Evolutionary conservation across 1,140 invertebrate species (phyloP), one percentile per base, ranked within the genome.

Genomic region (Drosophila pallidifrons): DNA sequence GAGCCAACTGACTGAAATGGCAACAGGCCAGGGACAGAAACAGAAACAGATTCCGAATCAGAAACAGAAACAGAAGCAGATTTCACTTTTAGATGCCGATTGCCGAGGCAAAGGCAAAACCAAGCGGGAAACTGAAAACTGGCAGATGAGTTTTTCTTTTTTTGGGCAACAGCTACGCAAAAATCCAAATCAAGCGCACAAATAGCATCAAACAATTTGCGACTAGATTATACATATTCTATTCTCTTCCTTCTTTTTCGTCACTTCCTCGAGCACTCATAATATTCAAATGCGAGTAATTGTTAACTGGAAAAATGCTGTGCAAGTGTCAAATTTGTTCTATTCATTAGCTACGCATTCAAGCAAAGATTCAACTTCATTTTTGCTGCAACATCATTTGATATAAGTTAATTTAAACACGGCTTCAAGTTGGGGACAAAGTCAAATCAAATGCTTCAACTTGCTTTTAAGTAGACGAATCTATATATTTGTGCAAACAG

Each of bases 141-240:
- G 51, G n/a, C 0, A n/a, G 3, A 25, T 3, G 20, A 25, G 20
- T 25, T 25, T 25, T 25, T 25, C 3, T 3, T 25, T 25, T 25
- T 25, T 16, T 52, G 25, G 20, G 28, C 25, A 59, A 41, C 5
- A 10, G 51, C 32, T 38, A 49, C 20, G 5, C 20, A 5, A 35
- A 35, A 58, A 47, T 65, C 65, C 51, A 68, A 72, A 76, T 81
- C 66, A 81, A 81, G 75, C 63, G 58, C 41, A 57, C 51, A 82
- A 82, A 82, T 81, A 78, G 54, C 79, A 82, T 78, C 75, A 77
- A 81, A 77, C 69, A 82, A 82, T 82, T 82, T 82, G 51, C 0
- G 41, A 47, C 66, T 75, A 73, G 64, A 55, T 55, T 55, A 52
- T 64, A 38, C 8, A 10, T 3, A 38, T 38, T 38, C 35, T 38